Conservation (phyloP, 2,797 vertebrate genomes). For the Apogon talboti region DNA sequence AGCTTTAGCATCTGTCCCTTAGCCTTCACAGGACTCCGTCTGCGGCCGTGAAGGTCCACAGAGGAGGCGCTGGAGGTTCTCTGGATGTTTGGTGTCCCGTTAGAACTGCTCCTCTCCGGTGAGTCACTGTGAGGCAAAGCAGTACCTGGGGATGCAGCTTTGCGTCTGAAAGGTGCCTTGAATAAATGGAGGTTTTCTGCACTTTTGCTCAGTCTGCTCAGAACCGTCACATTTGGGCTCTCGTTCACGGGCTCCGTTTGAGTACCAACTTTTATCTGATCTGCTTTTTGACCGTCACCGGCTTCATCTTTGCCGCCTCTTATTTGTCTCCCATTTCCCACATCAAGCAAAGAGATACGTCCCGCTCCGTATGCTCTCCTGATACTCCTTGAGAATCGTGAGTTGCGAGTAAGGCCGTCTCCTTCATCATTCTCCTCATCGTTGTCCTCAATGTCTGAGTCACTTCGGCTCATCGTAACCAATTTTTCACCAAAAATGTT, state of each 20-base stretch:
- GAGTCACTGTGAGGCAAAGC: slow-evolving; percentile 73
- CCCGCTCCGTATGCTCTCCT: slow-evolving; percentile 91
- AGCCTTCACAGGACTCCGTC: slow-evolving; percentile 83
- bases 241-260: slow-evolving; percentile 57
- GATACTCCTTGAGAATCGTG: slow-evolving; percentile 92
- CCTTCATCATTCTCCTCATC: slow-evolving; percentile 84
- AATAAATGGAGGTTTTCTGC: slow-evolving; percentile 90
- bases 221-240: slow-evolving; percentile 68
- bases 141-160: slow-evolving; percentile 82
- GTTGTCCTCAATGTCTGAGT: slow-evolving; percentile 71
- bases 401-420: slow-evolving; percentile 87
- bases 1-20: slow-evolving; percentile 88
- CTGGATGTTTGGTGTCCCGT: slow-evolving; percentile 70
- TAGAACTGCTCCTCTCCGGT: slow-evolving; percentile 55
- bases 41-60: slow-evolving; percentile 76
- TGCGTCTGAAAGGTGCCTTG: slow-evolving; percentile 88
- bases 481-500: slow-evolving; percentile 49
- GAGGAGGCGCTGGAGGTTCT: slow-evolving; percentile 84
- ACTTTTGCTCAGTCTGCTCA: slow-evolving; percentile 91
- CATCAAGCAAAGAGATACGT: slow-evolving; percentile 88
- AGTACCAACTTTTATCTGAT: slow-evolving; percentile 23
- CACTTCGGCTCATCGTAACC: slow-evolving; percentile 32
- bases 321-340: slow-evolving; percentile 48
- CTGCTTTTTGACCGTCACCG: slow-evolving; percentile 52
- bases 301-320: slow-evolving; percentile 42